phyloP scores from a whole-genome alignment of 37 sponge, comb jelly and placozoan species.

The Haliclona indistincta region DNA sequence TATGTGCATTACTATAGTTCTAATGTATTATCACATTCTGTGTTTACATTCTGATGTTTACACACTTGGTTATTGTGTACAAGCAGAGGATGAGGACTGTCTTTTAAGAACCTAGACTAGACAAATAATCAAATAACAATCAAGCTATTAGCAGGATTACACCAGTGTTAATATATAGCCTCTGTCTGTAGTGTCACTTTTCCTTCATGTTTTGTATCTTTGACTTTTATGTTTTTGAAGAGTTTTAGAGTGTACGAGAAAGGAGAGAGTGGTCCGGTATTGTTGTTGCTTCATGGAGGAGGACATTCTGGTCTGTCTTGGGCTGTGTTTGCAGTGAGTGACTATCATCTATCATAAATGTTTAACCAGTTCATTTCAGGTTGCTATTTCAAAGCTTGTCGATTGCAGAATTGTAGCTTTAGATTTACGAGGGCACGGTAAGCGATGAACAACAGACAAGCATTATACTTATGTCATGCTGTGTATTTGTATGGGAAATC shows the following conservation, averaged over 20 bases:
- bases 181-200: background rate
- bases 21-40: too few relatives aligned
- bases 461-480: too few relatives aligned
- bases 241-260: conserved; percentile 80
- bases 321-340: conserved; percentile 85
- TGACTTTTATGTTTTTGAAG: conserved; percentile 10
- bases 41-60: too few relatives aligned
- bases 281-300: conserved; percentile 94
- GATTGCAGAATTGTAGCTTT: conserved; percentile 72
- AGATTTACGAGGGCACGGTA: conserved; percentile 82
- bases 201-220: background rate
- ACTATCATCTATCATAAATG: background rate
- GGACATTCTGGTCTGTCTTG: conserved; percentile 97
- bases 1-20: too few relatives aligned
- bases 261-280: conserved; percentile 81
- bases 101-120: too few relatives aligned
- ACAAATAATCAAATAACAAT: too few relatives aligned
- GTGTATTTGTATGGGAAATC: too few relatives aligned
- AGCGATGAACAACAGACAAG: conserved; percentile 15
- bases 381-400: conserved; percentile 22
- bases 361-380: conserved; percentile 26
- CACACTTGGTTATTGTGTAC: too few relatives aligned
- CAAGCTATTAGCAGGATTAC: too few relatives aligned
- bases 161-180: background rate
- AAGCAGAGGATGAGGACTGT: too few relatives aligned